These are phyloP conservation scores for human (Homo sapiens) DNA, from an alignment of 2,113 vertebrate genomes.

Conservation along the genomic window DNA sequence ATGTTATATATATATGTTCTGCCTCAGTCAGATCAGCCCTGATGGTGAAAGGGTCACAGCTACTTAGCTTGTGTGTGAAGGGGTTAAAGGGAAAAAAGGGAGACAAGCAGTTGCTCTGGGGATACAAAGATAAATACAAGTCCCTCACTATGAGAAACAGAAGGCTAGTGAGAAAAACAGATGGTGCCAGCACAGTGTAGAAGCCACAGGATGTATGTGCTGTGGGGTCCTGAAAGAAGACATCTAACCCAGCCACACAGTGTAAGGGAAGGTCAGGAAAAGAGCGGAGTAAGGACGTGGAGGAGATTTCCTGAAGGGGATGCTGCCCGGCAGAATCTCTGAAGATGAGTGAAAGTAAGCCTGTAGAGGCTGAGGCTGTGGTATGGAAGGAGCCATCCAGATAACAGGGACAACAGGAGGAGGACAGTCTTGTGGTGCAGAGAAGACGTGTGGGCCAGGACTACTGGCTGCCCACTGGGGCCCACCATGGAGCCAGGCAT, in stretches of 20 bases:
- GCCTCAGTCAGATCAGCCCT: not conserved
- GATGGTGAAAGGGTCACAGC: not conserved
- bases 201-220: not conserved
- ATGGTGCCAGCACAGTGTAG: not conserved
- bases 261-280: not conserved
- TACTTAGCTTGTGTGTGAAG: not conserved
- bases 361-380: not conserved
- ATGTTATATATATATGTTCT: no score
- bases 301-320: not conserved
- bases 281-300: not conserved
- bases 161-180: not conserved
- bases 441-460: not conserved
- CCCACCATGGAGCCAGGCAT: not conserved
- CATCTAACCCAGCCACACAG: not conserved
- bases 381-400: not conserved
- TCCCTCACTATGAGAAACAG: not conserved
- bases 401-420: not conserved
- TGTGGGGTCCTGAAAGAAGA: not conserved
- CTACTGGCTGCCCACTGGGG: not conserved
- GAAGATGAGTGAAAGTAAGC: not conserved
- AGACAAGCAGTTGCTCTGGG: not conserved
- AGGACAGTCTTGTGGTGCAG: not conserved
- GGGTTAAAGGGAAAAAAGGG: accelerated
- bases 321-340: not conserved
- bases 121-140: not conserved